Conservation (phyloP, 2,113 vertebrate genomes). For the Andinoacara biseriatus region DNA sequence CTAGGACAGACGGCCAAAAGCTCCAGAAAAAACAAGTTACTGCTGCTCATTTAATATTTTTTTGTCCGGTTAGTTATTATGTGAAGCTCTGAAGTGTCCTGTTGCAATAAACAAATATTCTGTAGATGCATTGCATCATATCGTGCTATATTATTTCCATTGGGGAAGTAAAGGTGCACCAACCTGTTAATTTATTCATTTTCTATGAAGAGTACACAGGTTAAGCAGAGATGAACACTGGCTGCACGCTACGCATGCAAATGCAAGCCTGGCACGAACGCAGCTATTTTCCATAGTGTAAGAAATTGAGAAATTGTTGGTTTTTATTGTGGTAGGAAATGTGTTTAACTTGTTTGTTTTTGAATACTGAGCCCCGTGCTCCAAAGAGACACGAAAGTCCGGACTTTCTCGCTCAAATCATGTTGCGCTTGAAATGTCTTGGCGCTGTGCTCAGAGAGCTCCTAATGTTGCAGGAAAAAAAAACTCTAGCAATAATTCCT, state of each 20-base stretch:
- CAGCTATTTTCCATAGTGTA: neutral
- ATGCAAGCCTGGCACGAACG: neutral
- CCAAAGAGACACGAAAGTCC: neutral
- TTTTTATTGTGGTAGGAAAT: too few relatives aligned
- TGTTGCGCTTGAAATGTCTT: neutral
- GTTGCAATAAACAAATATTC: neutral
- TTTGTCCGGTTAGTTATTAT: neutral
- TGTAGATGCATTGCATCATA: neutral
- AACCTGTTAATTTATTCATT: neutral
- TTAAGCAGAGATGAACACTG: neutral
- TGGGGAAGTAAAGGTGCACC: constrained; percentile 31
- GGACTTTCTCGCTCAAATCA: constrained; percentile 8
- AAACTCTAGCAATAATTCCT: neutral
- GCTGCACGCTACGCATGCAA: constrained; percentile 25
- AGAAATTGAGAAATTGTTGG: neutral
- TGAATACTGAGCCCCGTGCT: neutral
- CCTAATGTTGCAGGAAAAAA: neutral
- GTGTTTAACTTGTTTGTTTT: neutral
- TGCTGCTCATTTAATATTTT: neutral
- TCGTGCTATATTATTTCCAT: neutral
- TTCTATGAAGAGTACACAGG: constrained; percentile 13
- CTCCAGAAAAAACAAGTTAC: neutral
- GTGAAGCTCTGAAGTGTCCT: neutral
- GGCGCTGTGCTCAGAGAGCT: too few relatives aligned
- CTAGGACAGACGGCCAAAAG: too few relatives aligned